These are phyloP conservation scores for Hassar affinis DNA, from an alignment of 2,113 vertebrate species.

Conservation along the genomic window DNA sequence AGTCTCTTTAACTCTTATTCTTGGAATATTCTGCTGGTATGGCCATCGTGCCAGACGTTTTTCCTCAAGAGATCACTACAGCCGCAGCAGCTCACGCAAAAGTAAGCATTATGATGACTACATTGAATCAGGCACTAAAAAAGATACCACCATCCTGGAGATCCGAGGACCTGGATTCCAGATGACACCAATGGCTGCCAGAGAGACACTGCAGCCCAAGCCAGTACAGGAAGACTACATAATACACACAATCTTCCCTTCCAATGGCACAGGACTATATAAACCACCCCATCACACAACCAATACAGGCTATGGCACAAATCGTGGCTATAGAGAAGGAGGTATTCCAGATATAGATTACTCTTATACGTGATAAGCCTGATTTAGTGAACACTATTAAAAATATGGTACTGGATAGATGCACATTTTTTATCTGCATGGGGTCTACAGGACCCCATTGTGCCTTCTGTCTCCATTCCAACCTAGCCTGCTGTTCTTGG, in stretches of 20 bases:
- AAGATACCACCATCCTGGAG: slow-evolving; percentile 90
- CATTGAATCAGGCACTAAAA: slow-evolving; percentile 90
- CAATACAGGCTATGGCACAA: slow-evolving; percentile 81
- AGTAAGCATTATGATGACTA: slow-evolving; percentile 84
- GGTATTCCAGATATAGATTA: slow-evolving; percentile 90
- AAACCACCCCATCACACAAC: slow-evolving; percentile 76
- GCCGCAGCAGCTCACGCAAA: slow-evolving; percentile 71
- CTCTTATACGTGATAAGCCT: slow-evolving; percentile 84
- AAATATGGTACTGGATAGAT: slow-evolving; percentile 72
- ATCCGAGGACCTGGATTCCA: slow-evolving; percentile 84
- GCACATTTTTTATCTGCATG: slow-evolving; percentile 74
- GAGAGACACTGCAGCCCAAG: slow-evolving; percentile 80
- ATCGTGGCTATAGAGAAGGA: slow-evolving; percentile 85
- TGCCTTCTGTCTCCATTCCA: slow-evolving; percentile 79
- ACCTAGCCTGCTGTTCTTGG: slow-evolving; percentile 69
- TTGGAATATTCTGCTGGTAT: slow-evolving; percentile 85
- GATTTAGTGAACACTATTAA: slow-evolving; percentile 58
- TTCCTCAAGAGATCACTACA: slow-evolving; percentile 77
- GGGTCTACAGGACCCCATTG: slow-evolving; percentile 75
- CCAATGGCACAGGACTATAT: slow-evolving; percentile 87
- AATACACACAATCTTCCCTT: slow-evolving; percentile 91
- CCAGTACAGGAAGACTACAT: slow-evolving; percentile 85
- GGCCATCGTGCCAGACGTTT: slow-evolving; percentile 79
- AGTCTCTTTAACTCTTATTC: slow-evolving; percentile 82
- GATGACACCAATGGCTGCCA: slow-evolving; percentile 84